Conservation (phyloP, 2,888 invertebrate genomes). For the Sphecodes monilicornis region DNA sequence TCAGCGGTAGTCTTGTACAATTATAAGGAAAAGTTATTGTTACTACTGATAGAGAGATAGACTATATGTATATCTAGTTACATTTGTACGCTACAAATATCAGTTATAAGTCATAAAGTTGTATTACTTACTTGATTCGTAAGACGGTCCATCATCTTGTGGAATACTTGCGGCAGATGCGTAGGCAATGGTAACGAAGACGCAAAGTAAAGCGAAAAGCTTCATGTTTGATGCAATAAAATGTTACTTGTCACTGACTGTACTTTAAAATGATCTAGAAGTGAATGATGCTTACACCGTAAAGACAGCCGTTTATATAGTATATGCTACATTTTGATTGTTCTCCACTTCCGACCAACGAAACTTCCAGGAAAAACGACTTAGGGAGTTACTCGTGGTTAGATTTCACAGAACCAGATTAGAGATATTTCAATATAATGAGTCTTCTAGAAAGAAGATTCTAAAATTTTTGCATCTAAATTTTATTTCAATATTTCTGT, state of each 20-base stretch:
- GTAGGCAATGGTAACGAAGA: conserved; percentile 33
- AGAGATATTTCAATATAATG: too few species aligned
- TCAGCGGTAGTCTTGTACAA: too few species aligned
- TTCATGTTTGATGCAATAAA: conserved; percentile 48
- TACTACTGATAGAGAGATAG: too few species aligned
- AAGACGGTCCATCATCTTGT: conserved; percentile 50
- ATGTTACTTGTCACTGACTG: neutral
- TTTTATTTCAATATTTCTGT: too few species aligned
- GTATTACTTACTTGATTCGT: conserved; percentile 53
- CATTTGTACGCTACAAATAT: too few species aligned
- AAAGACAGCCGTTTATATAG: conserved; percentile 46
- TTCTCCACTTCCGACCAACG: conserved; percentile 9
- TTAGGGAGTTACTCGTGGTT: neutral
- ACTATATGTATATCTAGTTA: too few species aligned
- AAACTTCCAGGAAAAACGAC: neutral
- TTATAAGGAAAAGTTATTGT: too few species aligned
- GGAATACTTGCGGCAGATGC: conserved; percentile 16
- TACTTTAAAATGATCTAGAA: neutral
- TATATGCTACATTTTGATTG: neutral
- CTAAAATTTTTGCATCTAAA: too few species aligned
- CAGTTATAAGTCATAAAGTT: neutral
- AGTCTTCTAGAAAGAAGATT: too few species aligned
- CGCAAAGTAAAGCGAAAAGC: conserved; percentile 28
- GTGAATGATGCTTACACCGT: conserved; percentile 6
- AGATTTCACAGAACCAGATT: neutral